Evolutionary conservation across 2,888 invertebrate species (phyloP), one percentile per base, ranked within the genome.

Genomic region (Netelia melanura): DNA sequence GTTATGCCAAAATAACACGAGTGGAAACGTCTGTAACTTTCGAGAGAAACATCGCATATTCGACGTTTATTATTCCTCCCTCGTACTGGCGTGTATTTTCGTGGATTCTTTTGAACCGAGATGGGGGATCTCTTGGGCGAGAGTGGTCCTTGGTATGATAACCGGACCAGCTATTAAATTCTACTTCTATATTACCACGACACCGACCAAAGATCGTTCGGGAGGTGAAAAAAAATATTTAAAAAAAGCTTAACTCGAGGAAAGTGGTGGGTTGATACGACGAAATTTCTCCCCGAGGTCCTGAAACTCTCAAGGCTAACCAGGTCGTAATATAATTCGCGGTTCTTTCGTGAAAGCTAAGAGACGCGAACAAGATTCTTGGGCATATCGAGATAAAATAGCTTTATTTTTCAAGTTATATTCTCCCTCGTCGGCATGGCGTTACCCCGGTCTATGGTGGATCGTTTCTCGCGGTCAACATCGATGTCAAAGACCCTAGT

Each of bases 401-500:
- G 9, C 43, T 44, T 52, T 65, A 56, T 65, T 65, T 43, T 78
- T 71, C 71, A 64, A 70, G 8, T 30, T 56, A 11, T 30, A 43
- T 14, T 56, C 52, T 72, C 56, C 79, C 9, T 48, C 43, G 68
- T 38, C 21, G 52, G 21, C 23, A 48, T 30, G 30, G 30, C 56
- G 54, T 70, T 56, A 78, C 78, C 62, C 54, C 67, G 21, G 11
- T 54, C n/a, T 83, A 54, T 76, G 23, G n/a, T 54, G 30, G 64
- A 8, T 30, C 21, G 56, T 65, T 68, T 68, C 77, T 70, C 61
- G 56, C 17, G 77, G 77, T 78, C 70, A 74, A 58, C 62, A 17
- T 30, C 72, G 79, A 83, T 85, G 88, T 86, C 86, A 83, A 86
- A 85, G 88, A 88, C 81, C 86, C 81, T 72, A 75, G 58, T 79